phyloP scores from a whole-genome alignment of 2,797 vertebrate genomes.

The Cyclopterus lumpus region DNA sequence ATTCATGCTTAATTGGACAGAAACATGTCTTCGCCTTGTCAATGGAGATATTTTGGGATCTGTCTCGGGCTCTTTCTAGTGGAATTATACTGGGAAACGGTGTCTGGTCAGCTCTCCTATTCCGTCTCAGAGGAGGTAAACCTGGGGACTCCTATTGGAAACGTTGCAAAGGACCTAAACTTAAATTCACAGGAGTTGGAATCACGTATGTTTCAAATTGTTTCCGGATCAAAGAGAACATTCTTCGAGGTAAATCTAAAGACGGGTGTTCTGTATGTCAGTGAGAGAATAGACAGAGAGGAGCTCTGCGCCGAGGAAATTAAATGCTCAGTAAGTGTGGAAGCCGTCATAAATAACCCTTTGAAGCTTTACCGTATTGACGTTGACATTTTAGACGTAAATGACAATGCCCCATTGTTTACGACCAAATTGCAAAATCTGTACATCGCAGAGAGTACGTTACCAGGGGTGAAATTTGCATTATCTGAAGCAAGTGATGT shows the following conservation, averaged over 20 bases:
- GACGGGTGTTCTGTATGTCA: constrained; percentile 80
- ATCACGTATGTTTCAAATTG: constrained; percentile 84
- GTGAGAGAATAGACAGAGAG: constrained; percentile 81
- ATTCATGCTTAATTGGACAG: constrained; percentile 1
- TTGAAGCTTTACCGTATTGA: constrained; percentile 82
- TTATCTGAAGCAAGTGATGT: constrained; percentile 88
- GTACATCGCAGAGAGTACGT: constrained; percentile 72
- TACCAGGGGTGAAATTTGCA: constrained; percentile 85
- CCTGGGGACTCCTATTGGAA: constrained; percentile 87
- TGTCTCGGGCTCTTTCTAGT: constrained; percentile 55
- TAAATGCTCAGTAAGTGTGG: constrained; percentile 79
- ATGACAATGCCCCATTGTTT: constrained; percentile 77
- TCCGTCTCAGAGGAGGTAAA: constrained; percentile 89
- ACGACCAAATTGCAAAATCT: constrained; percentile 50
- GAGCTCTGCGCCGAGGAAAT: constrained; percentile 72
- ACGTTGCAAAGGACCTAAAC: constrained; percentile 88
- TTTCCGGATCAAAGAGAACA: constrained; percentile 82
- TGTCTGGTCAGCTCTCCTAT: constrained; percentile 82
- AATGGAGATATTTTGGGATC: constrained; percentile 51
- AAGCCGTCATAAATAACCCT: constrained; percentile 84
- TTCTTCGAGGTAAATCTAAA: constrained; percentile 80
- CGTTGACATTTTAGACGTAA: constrained; percentile 76
- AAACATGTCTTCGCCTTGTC: constrained; percentile 50
- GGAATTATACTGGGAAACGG: constrained; percentile 46
- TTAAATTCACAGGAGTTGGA: constrained; percentile 87